Evolutionary conservation across 2,888 invertebrate genomes (phyloP).

Genomic region (Mongoloraphidia duomilia): DNA sequence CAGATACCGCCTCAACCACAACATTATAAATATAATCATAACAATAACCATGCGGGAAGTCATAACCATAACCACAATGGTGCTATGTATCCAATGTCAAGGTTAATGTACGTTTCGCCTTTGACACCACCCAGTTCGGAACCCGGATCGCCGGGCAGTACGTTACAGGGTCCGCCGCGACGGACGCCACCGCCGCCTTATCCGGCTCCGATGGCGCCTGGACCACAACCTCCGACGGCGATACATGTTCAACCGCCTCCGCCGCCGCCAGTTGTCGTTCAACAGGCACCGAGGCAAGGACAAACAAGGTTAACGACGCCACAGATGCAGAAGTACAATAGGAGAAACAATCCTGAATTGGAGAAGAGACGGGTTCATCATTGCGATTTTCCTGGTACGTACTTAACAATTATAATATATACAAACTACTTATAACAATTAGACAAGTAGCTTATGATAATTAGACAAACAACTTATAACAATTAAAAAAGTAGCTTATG

Average conservation of each 20-base stretch:
- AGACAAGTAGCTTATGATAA: no score
- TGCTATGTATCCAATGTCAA: constrained; percentile 34
- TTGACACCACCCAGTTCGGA: constrained; percentile 79
- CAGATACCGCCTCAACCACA: constrained; percentile 19
- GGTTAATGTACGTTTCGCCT: constrained; percentile 68
- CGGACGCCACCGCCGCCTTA: constrained; percentile 68
- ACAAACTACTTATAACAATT: no score
- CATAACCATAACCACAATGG: constrained; percentile 15
- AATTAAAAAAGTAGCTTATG: no score
- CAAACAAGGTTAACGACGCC: constrained; percentile 21
- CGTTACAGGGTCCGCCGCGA: constrained; percentile 48
- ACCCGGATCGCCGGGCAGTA: constrained; percentile 67
- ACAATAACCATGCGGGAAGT: constrained; percentile 15
- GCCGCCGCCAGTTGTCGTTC: constrained; percentile 13
- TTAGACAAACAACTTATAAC: no score
- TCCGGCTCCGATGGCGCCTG: constrained; percentile 39
- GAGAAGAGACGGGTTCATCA: constrained; percentile 92
- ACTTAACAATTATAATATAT: not conserved
- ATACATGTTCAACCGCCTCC: constrained; percentile 20
- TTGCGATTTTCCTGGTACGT: constrained; percentile 84
- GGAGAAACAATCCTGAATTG: constrained; percentile 90
- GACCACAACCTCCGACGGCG: constrained; percentile 13
- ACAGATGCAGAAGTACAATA: constrained; percentile 59
- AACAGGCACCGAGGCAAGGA: not conserved
- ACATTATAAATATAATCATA: constrained; percentile 14